Evolutionary conservation across 1,140 invertebrate genomes (phyloP).

Genomic region (Linepithema humile): DNA sequence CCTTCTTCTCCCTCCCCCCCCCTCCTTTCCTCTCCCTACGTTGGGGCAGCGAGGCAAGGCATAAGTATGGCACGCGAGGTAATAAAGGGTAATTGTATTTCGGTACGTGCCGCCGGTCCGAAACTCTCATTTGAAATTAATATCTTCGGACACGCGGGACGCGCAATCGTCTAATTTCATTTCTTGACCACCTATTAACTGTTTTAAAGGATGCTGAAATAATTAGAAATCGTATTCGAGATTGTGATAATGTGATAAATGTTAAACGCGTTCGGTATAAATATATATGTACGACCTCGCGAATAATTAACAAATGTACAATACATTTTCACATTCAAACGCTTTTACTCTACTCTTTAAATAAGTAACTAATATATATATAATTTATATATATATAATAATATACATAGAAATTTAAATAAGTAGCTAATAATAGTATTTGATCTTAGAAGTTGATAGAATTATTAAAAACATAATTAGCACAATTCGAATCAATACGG

Average conservation of each 20-base stretch:
- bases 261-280: background rate
- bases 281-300: background rate
- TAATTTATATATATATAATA: too few relatives aligned
- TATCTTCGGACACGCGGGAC: constrained; percentile 15
- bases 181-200: background rate
- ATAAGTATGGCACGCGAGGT: constrained; percentile 51
- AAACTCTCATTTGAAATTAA: constrained; percentile 34
- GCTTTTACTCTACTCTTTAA: background rate
- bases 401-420: too few relatives aligned
- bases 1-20: too few relatives aligned
- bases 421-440: too few relatives aligned
- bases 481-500: background rate
- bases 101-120: constrained; percentile 31
- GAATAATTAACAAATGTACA: background rate
- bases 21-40: background rate
- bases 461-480: background rate
- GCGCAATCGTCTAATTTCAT: constrained; percentile 1
- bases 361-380: background rate
- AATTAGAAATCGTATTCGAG: background rate
- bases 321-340: background rate
- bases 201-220: background rate
- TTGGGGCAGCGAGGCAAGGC: background rate
- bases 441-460: background rate
- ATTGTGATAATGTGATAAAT: background rate
- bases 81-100: constrained; percentile 55